Evolutionary conservation across 2,113 vertebrate species (phyloP).

Genomic region (Narcine bancroftii): DNA sequence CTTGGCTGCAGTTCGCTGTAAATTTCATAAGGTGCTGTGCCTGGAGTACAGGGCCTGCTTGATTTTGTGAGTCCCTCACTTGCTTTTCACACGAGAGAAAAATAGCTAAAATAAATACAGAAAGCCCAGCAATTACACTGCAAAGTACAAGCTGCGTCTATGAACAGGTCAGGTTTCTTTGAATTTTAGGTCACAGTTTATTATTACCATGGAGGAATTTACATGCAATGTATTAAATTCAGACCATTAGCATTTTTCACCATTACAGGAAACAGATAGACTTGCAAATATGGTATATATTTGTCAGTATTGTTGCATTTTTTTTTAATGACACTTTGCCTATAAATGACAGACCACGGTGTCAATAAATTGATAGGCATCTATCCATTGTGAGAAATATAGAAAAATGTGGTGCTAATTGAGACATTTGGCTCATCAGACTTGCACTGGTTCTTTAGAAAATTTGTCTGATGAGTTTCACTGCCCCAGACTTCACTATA

Average conservation of each 20-base stretch:
- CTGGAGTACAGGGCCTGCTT: conserved; percentile 10
- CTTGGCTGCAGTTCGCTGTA: conserved; percentile 21
- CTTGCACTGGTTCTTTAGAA: neutral
- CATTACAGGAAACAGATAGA: neutral
- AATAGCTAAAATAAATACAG: conserved; percentile 18
- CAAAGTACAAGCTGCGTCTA: neutral
- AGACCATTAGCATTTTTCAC: neutral
- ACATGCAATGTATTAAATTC: neutral
- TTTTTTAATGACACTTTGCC: neutral
- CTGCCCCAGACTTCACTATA: neutral
- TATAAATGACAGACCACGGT: neutral
- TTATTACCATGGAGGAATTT: neutral
- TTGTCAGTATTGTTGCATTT: neutral
- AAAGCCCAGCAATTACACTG: neutral
- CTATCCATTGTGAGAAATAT: neutral
- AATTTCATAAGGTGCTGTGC: conserved; percentile 31
- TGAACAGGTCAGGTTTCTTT: neutral
- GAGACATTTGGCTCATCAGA: neutral
- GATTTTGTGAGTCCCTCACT: conserved; percentile 21
- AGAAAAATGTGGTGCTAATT: neutral
- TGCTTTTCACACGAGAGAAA: neutral
- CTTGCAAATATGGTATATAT: neutral
- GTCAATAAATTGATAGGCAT: neutral
- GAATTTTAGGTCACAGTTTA: neutral
- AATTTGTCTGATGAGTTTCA: neutral